phyloP scores from a whole-genome alignment of 2,888 invertebrate species.

The Cyaniris semiargus region DNA sequence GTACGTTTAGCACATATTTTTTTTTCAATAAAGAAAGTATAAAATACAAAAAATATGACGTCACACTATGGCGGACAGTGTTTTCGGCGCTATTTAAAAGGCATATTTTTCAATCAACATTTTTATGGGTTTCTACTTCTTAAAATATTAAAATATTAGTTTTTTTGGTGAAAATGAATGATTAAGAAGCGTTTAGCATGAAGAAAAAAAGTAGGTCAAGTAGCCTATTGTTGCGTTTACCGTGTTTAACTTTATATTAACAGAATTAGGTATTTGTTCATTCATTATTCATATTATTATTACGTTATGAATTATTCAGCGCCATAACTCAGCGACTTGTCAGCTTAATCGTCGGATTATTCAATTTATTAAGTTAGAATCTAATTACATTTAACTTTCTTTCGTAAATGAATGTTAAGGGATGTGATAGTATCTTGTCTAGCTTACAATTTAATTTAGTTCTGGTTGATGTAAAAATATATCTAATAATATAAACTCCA shows the following conservation, averaged over 20 bases:
- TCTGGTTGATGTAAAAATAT: not conserved
- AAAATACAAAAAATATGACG: no score
- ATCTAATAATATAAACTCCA: no score
- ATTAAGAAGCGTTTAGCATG: no score
- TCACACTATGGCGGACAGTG: no score
- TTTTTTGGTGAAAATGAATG: no score
- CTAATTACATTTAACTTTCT: conserved; percentile 11
- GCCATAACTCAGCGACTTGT: not conserved
- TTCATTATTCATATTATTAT: conserved; percentile 12
- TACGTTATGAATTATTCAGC: conserved; percentile 11
- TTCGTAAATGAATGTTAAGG: not conserved
- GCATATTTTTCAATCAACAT: no score
- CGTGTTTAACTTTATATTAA: conserved; percentile 1
- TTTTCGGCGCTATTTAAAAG: no score
- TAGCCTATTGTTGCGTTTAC: not conserved
- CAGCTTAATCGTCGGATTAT: conserved; percentile 1
- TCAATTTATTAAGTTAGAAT: conserved; percentile 4
- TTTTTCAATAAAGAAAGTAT: no score
- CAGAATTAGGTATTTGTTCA: not conserved
- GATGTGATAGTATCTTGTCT: not conserved
- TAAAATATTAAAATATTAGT: no score
- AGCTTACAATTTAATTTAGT: not conserved
- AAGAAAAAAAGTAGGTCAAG: no score
- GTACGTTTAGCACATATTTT: no score
- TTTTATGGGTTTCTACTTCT: no score